A percentile compares a stretch with the other conserved stretches of the same genome.
These are phyloP conservation scores for Steatornis caripensis DNA, from an alignment of 2,113 vertebrate genomes.

Conservation along the genomic window DNA sequence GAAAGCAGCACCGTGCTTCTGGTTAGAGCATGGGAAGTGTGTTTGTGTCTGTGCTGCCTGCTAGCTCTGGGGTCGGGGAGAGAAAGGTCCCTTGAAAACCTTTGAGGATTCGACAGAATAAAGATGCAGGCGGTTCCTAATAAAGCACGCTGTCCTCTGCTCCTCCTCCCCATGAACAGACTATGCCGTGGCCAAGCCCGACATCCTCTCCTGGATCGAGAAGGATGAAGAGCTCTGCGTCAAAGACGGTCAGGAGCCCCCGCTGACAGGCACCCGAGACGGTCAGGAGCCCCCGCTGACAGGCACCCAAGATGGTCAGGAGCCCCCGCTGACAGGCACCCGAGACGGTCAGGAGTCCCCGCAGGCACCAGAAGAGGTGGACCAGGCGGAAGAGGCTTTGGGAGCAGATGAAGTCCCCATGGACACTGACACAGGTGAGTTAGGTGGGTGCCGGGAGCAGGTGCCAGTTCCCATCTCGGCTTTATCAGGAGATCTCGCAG, in stretches of 20 bases:
- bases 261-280: fast-evolving
- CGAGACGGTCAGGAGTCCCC: neutral
- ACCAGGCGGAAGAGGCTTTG: neutral
- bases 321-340: neutral
- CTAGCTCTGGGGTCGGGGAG: fast-evolving
- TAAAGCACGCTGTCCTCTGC: neutral
- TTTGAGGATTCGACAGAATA: too few species aligned
- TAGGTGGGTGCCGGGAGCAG: neutral
- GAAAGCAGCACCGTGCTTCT: fast-evolving
- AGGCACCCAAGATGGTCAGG: neutral
- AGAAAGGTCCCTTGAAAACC: neutral
- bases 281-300: neutral
- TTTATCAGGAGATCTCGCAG: neutral
- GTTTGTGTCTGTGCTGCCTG: neutral
- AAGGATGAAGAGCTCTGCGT: conserved; percentile 52
- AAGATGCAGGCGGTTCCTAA: neutral
- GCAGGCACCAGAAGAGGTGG: neutral
- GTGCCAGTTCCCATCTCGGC: neutral
- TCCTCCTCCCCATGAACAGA: conserved; percentile 31
- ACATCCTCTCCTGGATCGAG: conserved; percentile 68
- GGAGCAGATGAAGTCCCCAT: neutral
- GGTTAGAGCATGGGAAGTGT: neutral
- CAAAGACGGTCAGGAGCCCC: neutral
- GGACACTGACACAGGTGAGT: conserved; percentile 37
- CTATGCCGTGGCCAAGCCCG: conserved; percentile 72